Conservation (phyloP, 2,888 invertebrate species). For the Cremastobaeus sp. region DNA sequence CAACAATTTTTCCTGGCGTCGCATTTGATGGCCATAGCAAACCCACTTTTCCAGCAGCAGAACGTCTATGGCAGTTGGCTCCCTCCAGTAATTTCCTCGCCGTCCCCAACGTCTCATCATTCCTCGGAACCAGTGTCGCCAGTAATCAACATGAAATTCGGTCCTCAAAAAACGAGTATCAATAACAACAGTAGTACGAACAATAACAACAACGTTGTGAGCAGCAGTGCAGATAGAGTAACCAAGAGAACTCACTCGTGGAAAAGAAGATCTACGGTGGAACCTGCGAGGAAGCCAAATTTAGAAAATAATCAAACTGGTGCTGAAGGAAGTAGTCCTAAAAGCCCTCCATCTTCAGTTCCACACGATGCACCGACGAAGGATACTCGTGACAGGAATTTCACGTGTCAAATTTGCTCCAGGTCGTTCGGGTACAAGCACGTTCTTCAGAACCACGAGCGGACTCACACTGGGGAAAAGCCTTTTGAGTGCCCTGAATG, state of each 20-base stretch:
- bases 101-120: constrained; percentile 63
- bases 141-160: constrained; percentile 74
- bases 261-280: constrained; percentile 77
- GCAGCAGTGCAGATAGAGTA: constrained; percentile 78
- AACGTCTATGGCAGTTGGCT: constrained; percentile 81
- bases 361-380: constrained; percentile 74
- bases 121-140: constrained; percentile 64
- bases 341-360: constrained; percentile 79
- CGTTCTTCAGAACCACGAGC: constrained; percentile 95
- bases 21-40: constrained; percentile 80
- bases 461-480: constrained; percentile 96
- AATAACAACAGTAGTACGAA: constrained; percentile 75
- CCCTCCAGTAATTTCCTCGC: constrained; percentile 79
- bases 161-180: constrained; percentile 74
- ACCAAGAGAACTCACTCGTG: constrained; percentile 77
- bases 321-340: constrained; percentile 75
- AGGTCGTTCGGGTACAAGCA: constrained; percentile 96
- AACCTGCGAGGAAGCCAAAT: constrained; percentile 73
- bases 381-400: constrained; percentile 86
- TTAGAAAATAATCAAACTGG: constrained; percentile 65
- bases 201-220: constrained; percentile 79
- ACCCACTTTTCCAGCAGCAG: constrained; percentile 82
- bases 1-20: constrained; percentile 79
- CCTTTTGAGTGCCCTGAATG: constrained; percentile 95
- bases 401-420: constrained; percentile 92